A percentile compares a stretch with the other conserved stretches of the same genome.
These are phyloP conservation scores for Pseudanteris insignis DNA, from an alignment of 2,888 invertebrate genomes.

Conservation along the genomic window DNA sequence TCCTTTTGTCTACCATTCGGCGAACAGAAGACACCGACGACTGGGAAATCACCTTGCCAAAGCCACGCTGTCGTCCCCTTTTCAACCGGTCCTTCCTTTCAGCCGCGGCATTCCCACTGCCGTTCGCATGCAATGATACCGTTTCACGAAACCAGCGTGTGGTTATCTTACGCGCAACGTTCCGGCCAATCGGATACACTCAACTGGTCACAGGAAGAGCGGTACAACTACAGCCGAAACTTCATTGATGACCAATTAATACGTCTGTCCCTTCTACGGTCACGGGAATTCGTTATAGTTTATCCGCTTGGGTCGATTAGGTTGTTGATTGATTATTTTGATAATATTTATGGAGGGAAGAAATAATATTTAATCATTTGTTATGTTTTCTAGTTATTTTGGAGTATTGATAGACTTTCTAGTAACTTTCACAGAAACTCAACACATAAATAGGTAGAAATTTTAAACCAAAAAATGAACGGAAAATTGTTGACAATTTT, in stretches of 20 bases:
- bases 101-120: slow-evolving; percentile 28
- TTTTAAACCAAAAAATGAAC: no score
- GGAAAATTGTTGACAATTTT: no score
- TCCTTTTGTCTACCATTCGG: slow-evolving; percentile 22
- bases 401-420: no score
- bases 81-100: slow-evolving; percentile 31
- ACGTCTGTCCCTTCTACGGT: no score
- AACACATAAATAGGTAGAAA: no score
- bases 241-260: slow-evolving; percentile 7
- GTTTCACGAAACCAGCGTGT: slow-evolving; percentile 32
- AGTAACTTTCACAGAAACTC: no score
- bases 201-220: slow-evolving; percentile 4
- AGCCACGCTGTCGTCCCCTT: slow-evolving; percentile 14
- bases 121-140: slow-evolving; percentile 37
- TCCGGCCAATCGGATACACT: slow-evolving; percentile 15
- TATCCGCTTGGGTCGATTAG: no score
- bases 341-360: no score
- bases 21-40: slow-evolving; percentile 19
- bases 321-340: no score
- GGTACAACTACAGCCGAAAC: slow-evolving; percentile 2
- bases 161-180: slow-evolving; percentile 28
- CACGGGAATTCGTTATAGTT: no score
- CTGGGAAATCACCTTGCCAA: slow-evolving; percentile 20
- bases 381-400: no score
- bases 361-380: no score